These are phyloP conservation scores for Conger conger DNA, from an alignment of 2,113 vertebrate genomes.

Conservation along the genomic window DNA sequence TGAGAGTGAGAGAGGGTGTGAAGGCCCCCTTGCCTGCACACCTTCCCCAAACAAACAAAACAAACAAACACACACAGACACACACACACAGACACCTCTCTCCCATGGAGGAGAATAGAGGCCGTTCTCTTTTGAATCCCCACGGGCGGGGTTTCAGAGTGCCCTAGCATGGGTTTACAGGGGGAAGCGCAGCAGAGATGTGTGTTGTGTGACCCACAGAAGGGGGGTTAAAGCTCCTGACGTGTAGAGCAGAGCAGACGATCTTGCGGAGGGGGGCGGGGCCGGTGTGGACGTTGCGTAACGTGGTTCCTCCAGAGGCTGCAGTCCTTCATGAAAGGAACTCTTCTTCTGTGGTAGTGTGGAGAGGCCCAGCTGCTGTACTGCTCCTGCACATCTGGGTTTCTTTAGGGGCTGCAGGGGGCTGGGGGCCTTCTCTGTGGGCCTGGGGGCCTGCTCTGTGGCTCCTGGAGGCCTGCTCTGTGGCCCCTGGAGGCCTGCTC, in stretches of 20 bases:
- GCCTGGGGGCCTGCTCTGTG: too few species aligned
- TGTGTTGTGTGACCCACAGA: neutral
- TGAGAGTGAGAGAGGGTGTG: too few species aligned
- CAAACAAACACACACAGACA: neutral
- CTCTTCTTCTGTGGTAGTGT: neutral
- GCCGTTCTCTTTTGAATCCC: neutral
- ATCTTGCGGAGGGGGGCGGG: neutral
- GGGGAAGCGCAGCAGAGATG: neutral
- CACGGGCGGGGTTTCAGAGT: neutral
- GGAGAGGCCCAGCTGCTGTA: too few species aligned
- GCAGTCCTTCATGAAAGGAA: constrained; percentile 1
- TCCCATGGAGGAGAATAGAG: neutral
- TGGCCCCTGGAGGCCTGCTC: too few species aligned
- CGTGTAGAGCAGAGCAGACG: neutral
- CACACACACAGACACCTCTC: neutral
- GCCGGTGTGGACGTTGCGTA: neutral
- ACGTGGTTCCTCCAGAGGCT: neutral
- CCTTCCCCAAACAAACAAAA: too few species aligned
- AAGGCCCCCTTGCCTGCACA: neutral
- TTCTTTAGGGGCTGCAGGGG: constrained; percentile 11
- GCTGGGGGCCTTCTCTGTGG: too few species aligned
- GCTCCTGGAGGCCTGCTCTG: too few species aligned
- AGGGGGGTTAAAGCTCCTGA: neutral
- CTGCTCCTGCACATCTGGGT: neutral
- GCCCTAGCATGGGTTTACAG: neutral